Conservation (phyloP, 2,888 invertebrate genomes). For the Acanthosepion esculentum region DNA sequence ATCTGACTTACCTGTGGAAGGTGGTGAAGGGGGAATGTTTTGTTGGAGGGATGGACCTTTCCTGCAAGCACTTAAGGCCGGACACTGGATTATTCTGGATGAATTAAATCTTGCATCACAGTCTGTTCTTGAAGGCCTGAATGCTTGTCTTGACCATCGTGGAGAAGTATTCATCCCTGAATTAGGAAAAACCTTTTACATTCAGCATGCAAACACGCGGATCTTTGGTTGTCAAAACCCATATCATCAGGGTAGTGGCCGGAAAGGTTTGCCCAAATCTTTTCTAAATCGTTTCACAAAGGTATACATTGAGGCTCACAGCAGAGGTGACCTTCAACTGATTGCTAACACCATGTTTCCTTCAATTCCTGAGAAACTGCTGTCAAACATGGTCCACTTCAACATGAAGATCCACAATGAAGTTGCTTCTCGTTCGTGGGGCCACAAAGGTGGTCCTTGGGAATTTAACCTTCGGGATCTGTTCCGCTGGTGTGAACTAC, state of each 20-base stretch:
- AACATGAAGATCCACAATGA: constrained; percentile 78
- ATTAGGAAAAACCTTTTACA: constrained; percentile 87
- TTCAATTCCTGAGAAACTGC: constrained; percentile 78
- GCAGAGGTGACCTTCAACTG: constrained; percentile 79
- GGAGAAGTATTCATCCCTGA: constrained; percentile 97
- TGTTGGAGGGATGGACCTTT: constrained; percentile 97
- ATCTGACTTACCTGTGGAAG: constrained; percentile 94
- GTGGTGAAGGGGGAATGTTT: constrained; percentile 88
- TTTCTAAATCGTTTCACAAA: constrained; percentile 96
- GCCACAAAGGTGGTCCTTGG: constrained; percentile 90
- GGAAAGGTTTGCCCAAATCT: constrained; percentile 95
- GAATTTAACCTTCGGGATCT: constrained; percentile 98
- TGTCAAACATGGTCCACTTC: constrained; percentile 85
- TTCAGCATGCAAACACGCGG: constrained; percentile 83
- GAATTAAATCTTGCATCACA: constrained; percentile 99
- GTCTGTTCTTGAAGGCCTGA: constrained; percentile 97
- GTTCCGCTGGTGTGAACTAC: constrained; percentile 91
- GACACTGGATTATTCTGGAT: constrained; percentile 97
- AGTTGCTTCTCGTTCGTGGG: constrained; percentile 78
- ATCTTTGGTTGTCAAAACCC: constrained; percentile 99
- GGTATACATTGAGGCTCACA: constrained; percentile 80
- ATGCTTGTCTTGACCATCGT: constrained; percentile 98
- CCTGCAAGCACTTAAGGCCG: constrained; percentile 90
- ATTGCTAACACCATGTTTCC: constrained; percentile 83
- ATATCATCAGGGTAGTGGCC: constrained; percentile 92